These are phyloP conservation scores for Calliphora vomitoria DNA, from an alignment of 2,888 invertebrate species.

Conservation along the genomic window DNA sequence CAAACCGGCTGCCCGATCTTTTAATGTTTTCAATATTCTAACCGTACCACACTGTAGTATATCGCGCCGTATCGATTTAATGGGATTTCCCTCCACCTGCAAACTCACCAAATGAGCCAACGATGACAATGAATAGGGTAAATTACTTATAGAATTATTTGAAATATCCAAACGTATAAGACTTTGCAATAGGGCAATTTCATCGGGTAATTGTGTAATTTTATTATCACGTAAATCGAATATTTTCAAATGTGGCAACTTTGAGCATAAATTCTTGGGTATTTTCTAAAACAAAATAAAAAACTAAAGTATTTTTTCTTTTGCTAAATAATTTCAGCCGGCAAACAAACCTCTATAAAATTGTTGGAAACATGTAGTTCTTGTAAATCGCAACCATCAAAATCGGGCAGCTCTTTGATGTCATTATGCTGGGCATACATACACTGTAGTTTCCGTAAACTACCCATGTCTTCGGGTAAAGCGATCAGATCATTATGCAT, in stretches of 20 bases:
- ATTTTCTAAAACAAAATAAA: slow-evolving; percentile 86
- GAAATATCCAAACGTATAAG: slow-evolving; percentile 93
- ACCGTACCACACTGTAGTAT: slow-evolving; percentile 93
- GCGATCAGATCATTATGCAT: slow-evolving; percentile 89
- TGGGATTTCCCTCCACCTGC: slow-evolving; percentile 93
- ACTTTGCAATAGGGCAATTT: slow-evolving; percentile 90
- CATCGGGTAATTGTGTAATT: slow-evolving; percentile 90
- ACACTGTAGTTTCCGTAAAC: slow-evolving; percentile 90
- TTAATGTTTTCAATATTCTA: slow-evolving; percentile 91
- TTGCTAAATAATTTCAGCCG: slow-evolving; percentile 77
- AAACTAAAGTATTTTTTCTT: slow-evolving; percentile 55
- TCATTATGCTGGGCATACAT: slow-evolving; percentile 93
- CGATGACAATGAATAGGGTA: slow-evolving; percentile 89
- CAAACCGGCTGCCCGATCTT: slow-evolving; percentile 85
- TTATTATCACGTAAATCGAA: slow-evolving; percentile 94
- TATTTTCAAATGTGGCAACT: slow-evolving; percentile 89
- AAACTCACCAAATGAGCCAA: slow-evolving; percentile 93
- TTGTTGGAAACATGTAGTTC: slow-evolving; percentile 94
- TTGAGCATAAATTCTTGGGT: slow-evolving; percentile 89
- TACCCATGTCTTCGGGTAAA: slow-evolving; percentile 89
- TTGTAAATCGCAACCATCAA: slow-evolving; percentile 91
- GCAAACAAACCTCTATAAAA: slow-evolving; percentile 87
- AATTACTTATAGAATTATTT: slow-evolving; percentile 90
- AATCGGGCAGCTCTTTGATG: slow-evolving; percentile 90
- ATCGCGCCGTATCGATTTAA: slow-evolving; percentile 92